phyloP scores from a whole-genome alignment of 2,888 invertebrate species.

The Leptarthrus brevirostris region DNA sequence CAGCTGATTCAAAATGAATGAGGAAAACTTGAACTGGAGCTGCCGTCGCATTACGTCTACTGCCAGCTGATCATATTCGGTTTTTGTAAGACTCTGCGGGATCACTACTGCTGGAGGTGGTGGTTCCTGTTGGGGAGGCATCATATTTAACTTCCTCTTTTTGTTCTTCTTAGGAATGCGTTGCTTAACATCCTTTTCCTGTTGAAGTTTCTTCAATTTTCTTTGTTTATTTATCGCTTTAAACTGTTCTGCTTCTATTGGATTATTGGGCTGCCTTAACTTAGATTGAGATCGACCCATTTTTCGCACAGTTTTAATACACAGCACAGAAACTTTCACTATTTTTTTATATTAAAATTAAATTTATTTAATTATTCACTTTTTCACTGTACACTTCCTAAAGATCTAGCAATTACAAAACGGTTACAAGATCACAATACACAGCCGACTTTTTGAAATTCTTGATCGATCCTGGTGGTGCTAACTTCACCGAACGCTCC shows the following conservation, averaged over 20 bases:
- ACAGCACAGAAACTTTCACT: too few species aligned
- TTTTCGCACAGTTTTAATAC: conserved; percentile 50
- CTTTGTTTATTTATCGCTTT: conserved; percentile 57
- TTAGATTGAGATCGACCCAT: conserved; percentile 65
- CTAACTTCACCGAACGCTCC: too few species aligned
- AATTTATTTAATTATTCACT: not conserved
- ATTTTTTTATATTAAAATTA: too few species aligned
- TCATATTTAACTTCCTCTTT: not conserved
- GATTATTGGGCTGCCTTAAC: conserved; percentile 59
- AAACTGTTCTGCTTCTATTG: conserved; percentile 60
- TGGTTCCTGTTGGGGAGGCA: not conserved
- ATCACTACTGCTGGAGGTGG: not conserved
- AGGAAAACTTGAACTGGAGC: conserved; percentile 73
- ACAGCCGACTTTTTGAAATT: too few species aligned
- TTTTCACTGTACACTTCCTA: not conserved
- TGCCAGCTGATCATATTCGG: conserved; percentile 61
- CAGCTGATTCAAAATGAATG: conserved; percentile 81
- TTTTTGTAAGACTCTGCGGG: not conserved
- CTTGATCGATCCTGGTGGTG: too few species aligned
- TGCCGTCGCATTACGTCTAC: conserved; percentile 72
- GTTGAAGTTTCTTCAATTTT: conserved; percentile 56
- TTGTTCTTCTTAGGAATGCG: not conserved
- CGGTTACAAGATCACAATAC: too few species aligned
- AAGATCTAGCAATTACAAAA: too few species aligned
- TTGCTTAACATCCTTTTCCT: conserved; percentile 13